Evolutionary conservation across 2,797 vertebrate genomes (phyloP), one percentile per base, ranked within the genome.

Genomic region (Dryobates pubescens): DNA sequence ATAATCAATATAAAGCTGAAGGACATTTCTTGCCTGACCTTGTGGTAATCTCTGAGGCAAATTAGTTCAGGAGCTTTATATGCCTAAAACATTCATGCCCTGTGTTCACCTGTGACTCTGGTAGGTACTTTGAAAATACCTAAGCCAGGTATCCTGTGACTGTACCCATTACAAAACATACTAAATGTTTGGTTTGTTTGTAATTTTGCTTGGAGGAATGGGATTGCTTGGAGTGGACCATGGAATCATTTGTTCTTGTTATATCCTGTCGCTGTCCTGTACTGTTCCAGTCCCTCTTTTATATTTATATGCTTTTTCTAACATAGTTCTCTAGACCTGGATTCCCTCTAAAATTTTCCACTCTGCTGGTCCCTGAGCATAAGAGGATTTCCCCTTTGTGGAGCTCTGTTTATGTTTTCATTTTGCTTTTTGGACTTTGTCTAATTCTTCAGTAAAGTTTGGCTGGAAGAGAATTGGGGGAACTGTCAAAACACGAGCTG

Each of bases 371-470:
- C 56, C 65, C 41, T 65, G 65, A 82, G 87, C 30, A 30, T 29
- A 94, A 65, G 67, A 93, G 86, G 83, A 93, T 93, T 93, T 96
- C 71, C 89, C 87, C 61, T 91, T 88, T 36, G 64, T 26, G 47
- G 62, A 17, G 27, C 73, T 91, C 90, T 79, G 51, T 90, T 93
- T 85, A 75, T 82, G 17, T 74, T 80, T 96, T 95, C 82, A 68
- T 91, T 96, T 94, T 82, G 69, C 58, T 77, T 89, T 88, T 92
- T 72, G 58, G 65, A 58, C 81, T 80, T 91, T 70, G 74, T 88
- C 57, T 84, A 63, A 81, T 49, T 91, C 78, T 88, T 92, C 19
- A 22, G 58, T 68, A 77, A 86, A 82, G 61, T 88, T 94, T 65
- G 57, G 67, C 71, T 91, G 72, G 63, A 86, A 76, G 90, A 94